Evolutionary conservation across 2,113 vertebrate species (phyloP).

Genomic region (Strigops habroptila): DNA sequence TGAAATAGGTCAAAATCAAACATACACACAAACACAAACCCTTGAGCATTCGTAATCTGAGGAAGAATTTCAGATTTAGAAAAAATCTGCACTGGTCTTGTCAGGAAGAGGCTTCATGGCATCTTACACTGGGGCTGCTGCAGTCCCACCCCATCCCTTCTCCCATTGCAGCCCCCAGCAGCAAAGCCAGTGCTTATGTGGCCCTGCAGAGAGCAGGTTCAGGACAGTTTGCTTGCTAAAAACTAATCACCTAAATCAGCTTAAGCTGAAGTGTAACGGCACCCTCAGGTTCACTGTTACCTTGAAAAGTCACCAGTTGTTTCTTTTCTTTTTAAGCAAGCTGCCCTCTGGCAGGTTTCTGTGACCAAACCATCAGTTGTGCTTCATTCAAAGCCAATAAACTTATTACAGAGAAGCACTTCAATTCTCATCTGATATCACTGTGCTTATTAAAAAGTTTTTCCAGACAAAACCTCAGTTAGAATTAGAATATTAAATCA

Average conservation of each 20-base stretch:
- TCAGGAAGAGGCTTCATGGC: not conserved
- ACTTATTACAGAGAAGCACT: slow-evolving; percentile 48
- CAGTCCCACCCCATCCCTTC: not conserved
- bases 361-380: slow-evolving; percentile 72
- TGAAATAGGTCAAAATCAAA: not conserved
- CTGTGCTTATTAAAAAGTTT: slow-evolving; percentile 26
- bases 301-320: slow-evolving; percentile 63
- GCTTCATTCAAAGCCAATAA: slow-evolving; percentile 65
- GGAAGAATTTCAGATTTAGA: not conserved
- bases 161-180: not conserved
- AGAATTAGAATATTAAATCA: slow-evolving; percentile 9
- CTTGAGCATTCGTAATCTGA: not conserved
- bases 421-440: slow-evolving; percentile 58
- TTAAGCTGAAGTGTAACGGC: slow-evolving; percentile 48
- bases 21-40: not conserved
- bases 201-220: not conserved
- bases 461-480: slow-evolving; percentile 47
- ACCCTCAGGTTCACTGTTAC: slow-evolving; percentile 62
- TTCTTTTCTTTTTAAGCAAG: slow-evolving; percentile 65
- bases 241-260: slow-evolving; percentile 47
- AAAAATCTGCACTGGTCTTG: not conserved
- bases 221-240: not conserved
- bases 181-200: not conserved
- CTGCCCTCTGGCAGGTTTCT: slow-evolving; percentile 69
- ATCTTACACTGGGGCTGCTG: not conserved